Evolutionary conservation across 2,888 invertebrate species (phyloP), one percentile per base, ranked within the genome.

Genomic region (Gastracanthus pulcherrimus): DNA sequence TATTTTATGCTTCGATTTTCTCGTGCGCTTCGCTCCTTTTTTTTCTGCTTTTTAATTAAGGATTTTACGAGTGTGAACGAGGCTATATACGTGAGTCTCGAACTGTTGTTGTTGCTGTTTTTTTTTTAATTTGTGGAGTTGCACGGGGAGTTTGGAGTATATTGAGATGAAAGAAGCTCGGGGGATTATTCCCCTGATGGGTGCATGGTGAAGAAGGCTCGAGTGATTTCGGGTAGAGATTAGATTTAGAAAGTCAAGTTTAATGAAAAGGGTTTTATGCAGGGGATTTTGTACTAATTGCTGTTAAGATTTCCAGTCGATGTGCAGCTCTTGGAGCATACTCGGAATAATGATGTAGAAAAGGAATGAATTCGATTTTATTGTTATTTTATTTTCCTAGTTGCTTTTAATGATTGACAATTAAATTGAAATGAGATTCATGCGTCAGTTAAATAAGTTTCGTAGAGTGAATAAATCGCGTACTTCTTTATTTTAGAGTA

Each of bases 171-270:
- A 45, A 45, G 45, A 13, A 51, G 19, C 19, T n/a, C 51, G 51
- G n/a, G 11, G 58, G 58, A 26, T 29, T n/a, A n/a, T 31, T 6
- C 3, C 16, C 23, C 23, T 2, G 9, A 4, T 11, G 4, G 0
- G 26, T 6, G 60, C 1, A 4, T 45, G 3, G 45, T n/a, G 45
- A n/a, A n/a, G 60, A 16, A 5, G 4, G n/a, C 11, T 5, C 4
- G n/a, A 19, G 62, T 9, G 34, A n/a, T 19, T 36, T 34, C 23
- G 2, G 16, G n/a, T 0, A 13, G 38, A 19, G 34, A 36, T 55
- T 34, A 31, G 13, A 36, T 71, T 26, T 58, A n/a, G 67, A 69
- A 69, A 69, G 45, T 69, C 48, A 31, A 69, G 45, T 69, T 69
- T 48, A 48, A 69, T 29, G 48, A 48, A 69, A 69, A 62, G 7